Conservation (phyloP, 1,140 invertebrate species). For the Chrysopa pallens region DNA sequence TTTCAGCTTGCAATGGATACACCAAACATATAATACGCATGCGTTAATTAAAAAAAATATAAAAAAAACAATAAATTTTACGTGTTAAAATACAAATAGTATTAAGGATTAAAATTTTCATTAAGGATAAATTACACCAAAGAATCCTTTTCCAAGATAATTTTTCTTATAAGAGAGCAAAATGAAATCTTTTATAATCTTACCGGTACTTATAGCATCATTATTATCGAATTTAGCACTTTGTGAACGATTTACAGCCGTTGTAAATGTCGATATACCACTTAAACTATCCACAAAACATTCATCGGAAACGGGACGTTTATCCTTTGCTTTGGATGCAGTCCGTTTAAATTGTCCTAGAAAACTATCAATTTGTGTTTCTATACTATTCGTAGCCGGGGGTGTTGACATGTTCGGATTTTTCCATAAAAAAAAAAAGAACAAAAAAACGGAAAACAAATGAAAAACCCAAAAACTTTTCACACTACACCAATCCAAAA, state of each 20-base stretch:
- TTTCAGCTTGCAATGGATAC: no score
- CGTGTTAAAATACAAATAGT: no score
- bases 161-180: background rate
- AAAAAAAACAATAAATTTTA: no score
- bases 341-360: conserved; percentile 55
- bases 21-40: no score
- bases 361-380: conserved; percentile 60
- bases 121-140: no score
- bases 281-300: background rate
- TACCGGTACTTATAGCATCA: background rate
- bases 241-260: background rate
- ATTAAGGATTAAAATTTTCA: no score
- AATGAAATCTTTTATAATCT: background rate
- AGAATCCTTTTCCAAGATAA: background rate
- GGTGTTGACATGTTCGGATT: conserved; percentile 34
- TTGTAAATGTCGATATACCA: background rate
- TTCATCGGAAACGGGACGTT: conserved; percentile 15
- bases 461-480: no score
- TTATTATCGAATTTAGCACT: background rate
- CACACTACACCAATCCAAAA: no score
- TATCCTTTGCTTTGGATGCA: conserved; percentile 48
- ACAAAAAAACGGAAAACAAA: no score
- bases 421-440: no score
- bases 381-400: conserved; percentile 37
- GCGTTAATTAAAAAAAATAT: no score